These are phyloP conservation scores for Caenorhabditis sp. DNA, from an alignment of 2,888 invertebrate species.

Conservation along the genomic window DNA sequence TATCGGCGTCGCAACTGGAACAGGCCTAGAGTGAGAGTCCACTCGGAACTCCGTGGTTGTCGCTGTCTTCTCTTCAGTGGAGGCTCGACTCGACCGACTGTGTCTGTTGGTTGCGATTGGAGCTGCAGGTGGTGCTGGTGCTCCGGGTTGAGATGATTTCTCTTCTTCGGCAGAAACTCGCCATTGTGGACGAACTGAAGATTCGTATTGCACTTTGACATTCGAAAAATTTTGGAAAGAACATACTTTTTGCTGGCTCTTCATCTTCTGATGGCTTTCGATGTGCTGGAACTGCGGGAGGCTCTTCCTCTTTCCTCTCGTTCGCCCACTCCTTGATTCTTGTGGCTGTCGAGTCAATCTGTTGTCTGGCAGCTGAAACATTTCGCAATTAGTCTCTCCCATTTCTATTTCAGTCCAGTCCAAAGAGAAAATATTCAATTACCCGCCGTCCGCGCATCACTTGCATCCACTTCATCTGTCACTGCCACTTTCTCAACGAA, in stretches of 20 bases:
- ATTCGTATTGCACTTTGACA: too few relatives aligned
- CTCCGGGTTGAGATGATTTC: slow-evolving; percentile 4
- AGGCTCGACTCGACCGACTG: slow-evolving; percentile 48
- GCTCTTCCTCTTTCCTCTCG: slow-evolving; percentile 21
- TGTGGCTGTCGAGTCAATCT: slow-evolving; percentile 41
- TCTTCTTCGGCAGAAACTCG: slow-evolving; percentile 63
- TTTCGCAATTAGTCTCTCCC: neutral
- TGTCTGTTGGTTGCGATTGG: slow-evolving; percentile 42
- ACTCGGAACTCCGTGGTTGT: slow-evolving; percentile 57
- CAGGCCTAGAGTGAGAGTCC: slow-evolving; percentile 62
- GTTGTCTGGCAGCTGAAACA: slow-evolving; percentile 45
- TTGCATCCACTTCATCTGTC: slow-evolving; percentile 58
- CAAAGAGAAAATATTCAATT: slow-evolving; percentile 5
- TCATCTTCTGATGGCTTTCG: slow-evolving; percentile 25
- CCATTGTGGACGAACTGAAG: slow-evolving; percentile 71
- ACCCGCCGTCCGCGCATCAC: slow-evolving; percentile 36
- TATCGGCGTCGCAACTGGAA: slow-evolving; percentile 51
- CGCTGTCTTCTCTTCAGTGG: slow-evolving; percentile 57
- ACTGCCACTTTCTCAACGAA: slow-evolving; percentile 45
- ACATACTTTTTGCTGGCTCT: slow-evolving; percentile 41
- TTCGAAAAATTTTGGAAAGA: too few relatives aligned
- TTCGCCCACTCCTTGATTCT: slow-evolving; percentile 44
- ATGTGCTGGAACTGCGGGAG: slow-evolving; percentile 49
- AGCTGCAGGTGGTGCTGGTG: slow-evolving; percentile 2
- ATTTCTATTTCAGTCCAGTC: neutral